Percentiles rank a stretch among this genome's conserved stretches.
Evolutionary conservation across 2,888 invertebrate genomes (phyloP).

Genomic region (Apotomis capreana): DNA sequence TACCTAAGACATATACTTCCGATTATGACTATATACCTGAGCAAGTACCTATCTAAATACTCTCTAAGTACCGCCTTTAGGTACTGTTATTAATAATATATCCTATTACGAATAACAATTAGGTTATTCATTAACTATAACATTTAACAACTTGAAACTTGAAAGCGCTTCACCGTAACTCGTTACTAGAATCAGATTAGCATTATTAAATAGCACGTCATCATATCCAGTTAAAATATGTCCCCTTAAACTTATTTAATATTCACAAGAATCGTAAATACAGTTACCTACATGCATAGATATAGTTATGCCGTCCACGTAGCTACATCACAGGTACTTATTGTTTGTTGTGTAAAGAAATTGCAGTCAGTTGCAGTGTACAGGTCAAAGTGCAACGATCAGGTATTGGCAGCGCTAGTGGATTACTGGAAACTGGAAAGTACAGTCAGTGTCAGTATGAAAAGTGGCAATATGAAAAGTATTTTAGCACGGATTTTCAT

Average conservation of each 20-base stretch:
- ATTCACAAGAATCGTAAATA: conserved; percentile 27
- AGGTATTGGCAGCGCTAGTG: neutral
- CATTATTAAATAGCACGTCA: conserved; percentile 18
- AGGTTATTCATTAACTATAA: neutral
- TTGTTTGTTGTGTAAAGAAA: conserved; percentile 28
- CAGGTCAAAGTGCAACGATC: conserved; percentile 21
- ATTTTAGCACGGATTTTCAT: too few relatives aligned
- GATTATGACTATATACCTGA: too few relatives aligned
- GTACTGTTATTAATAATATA: neutral
- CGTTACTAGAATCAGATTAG: conserved; percentile 5
- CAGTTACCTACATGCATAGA: conserved; percentile 10
- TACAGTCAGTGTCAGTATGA: too few relatives aligned
- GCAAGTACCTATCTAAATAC: too few relatives aligned
- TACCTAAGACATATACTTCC: too few relatives aligned
- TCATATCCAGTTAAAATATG: conserved; percentile 13
- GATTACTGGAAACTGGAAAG: neutral
- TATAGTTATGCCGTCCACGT: neutral
- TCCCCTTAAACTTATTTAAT: conserved; percentile 22
- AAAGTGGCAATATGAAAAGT: too few relatives aligned
- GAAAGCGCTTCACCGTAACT: conserved; percentile 6
- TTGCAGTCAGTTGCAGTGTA: neutral
- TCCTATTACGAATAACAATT: neutral
- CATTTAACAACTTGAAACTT: neutral
- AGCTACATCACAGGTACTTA: neutral
- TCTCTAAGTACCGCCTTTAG: neutral